Conservation (phyloP, 2,888 invertebrate genomes). For the Platynereis dumerilii region DNA sequence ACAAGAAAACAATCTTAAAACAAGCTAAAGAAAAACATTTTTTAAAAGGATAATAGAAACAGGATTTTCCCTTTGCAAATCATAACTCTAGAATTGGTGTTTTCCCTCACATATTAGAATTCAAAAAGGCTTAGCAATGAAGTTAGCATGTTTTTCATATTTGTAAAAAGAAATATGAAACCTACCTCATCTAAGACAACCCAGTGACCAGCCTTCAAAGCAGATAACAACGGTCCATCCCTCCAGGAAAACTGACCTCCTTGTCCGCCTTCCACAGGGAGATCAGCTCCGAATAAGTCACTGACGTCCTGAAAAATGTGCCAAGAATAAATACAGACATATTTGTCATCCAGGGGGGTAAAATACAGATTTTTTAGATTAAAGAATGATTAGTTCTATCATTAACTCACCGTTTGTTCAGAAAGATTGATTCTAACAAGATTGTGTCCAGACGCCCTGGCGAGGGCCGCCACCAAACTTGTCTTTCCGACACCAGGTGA, state of each 20-base stretch:
- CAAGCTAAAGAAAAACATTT: neutral
- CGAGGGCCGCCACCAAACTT: constrained; percentile 88
- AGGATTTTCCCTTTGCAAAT: neutral
- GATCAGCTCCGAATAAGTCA: constrained; percentile 96
- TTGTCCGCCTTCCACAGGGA: constrained; percentile 86
- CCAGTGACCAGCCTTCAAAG: constrained; percentile 93
- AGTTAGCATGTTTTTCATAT: neutral
- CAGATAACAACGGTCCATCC: constrained; percentile 93
- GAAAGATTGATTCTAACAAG: constrained; percentile 95
- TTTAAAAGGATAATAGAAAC: neutral
- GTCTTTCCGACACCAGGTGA: constrained; percentile 98
- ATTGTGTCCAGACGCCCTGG: constrained; percentile 80
- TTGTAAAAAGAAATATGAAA: neutral
- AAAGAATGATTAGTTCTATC: too few species aligned
- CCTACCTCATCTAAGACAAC: constrained; percentile 88
- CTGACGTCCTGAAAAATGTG: constrained; percentile 80
- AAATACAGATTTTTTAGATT: too few species aligned
- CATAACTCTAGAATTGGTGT: too few species aligned
- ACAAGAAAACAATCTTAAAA: neutral
- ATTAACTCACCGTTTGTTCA: constrained; percentile 85
- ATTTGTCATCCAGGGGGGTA: too few species aligned
- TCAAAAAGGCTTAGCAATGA: too few species aligned
- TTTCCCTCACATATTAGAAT: too few species aligned
- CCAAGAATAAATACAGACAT: too few species aligned
- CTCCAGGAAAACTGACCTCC: constrained; percentile 92